phyloP scores from a whole-genome alignment of 2,797 vertebrate genomes.

The Rhynchotus rufescens region DNA sequence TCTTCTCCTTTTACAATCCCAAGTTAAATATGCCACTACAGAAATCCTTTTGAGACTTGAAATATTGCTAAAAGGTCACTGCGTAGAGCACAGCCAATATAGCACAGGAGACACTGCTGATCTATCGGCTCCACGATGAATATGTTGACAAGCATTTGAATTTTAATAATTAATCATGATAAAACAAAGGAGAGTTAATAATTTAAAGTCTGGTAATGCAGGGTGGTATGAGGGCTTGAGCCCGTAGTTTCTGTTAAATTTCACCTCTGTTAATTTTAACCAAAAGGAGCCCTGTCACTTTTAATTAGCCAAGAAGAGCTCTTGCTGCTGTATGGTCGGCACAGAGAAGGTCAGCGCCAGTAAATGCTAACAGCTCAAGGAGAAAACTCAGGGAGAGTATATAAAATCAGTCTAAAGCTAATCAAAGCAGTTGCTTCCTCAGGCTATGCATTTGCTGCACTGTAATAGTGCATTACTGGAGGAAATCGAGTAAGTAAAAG shows the following conservation, averaged over 20 bases:
- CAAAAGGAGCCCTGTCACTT: conserved; percentile 45
- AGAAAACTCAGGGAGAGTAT: background rate
- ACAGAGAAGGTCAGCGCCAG: conserved; percentile 10
- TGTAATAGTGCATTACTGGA: background rate
- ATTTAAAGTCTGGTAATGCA: conserved; percentile 67
- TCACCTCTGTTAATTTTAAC: conserved; percentile 70
- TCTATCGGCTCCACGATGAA: conserved; percentile 54
- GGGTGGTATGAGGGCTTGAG: conserved; percentile 52
- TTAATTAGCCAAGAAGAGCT: conserved; percentile 31
- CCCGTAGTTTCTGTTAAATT: conserved; percentile 52
- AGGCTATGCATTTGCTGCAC: background rate
- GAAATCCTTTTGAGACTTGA: conserved; percentile 51
- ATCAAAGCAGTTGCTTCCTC: background rate
- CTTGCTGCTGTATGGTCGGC: background rate
- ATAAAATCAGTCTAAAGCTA: background rate
- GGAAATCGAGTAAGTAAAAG: background rate
- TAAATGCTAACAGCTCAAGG: background rate
- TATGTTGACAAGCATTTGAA: conserved; percentile 71
- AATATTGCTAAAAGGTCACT: conserved; percentile 68
- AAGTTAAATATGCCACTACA: conserved; percentile 31
- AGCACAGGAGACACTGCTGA: conserved; percentile 47
- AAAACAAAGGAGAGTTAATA: conserved; percentile 73
- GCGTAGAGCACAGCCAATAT: conserved; percentile 48
- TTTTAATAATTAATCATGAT: conserved; percentile 80
- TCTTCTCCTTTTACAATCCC: conserved; percentile 7